A percentile compares a stretch with the other conserved stretches of the same genome.
These are phyloP conservation scores for Pachymerium ferrugineum DNA, from an alignment of 2,888 invertebrate genomes.

Conservation along the genomic window DNA sequence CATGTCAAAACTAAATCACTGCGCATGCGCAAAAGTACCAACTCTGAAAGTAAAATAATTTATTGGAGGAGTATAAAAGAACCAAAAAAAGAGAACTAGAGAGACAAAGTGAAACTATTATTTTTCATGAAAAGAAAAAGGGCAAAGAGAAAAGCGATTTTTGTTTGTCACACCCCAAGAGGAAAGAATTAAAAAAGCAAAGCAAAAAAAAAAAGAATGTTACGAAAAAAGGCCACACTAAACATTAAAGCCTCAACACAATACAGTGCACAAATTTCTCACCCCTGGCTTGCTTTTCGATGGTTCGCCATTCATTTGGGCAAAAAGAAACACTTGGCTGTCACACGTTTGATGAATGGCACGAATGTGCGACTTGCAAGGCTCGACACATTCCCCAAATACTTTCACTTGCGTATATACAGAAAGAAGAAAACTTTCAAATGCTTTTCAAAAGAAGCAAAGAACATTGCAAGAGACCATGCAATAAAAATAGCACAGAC, in stretches of 20 bases:
- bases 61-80: conserved; percentile 16
- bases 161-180: background rate
- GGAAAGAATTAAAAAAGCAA: background rate
- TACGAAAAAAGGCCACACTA: too few relatives aligned
- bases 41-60: conserved; percentile 24
- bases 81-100: background rate
- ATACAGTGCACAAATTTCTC: conserved; percentile 25
- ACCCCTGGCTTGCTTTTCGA: background rate
- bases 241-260: background rate
- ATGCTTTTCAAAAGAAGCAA: conserved; percentile 5
- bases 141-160: conserved; percentile 11
- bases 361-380: conserved; percentile 21
- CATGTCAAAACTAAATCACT: conserved; percentile 27
- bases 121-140: conserved; percentile 12
- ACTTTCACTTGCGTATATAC: conserved; percentile 15
- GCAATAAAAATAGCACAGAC: conserved; percentile 22
- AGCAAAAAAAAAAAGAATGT: background rate
- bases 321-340: conserved; percentile 21
- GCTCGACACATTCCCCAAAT: conserved; percentile 18
- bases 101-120: conserved; percentile 5
- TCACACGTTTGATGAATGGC: conserved; percentile 25
- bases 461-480: background rate
- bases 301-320: conserved; percentile 16
- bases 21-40: conserved; percentile 5
- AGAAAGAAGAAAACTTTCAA: background rate